A percentile compares a stretch with the other conserved stretches of the same genome.
These are phyloP conservation scores for Ophion ellenae DNA, from an alignment of 2,888 invertebrate species.

Conservation along the genomic window DNA sequence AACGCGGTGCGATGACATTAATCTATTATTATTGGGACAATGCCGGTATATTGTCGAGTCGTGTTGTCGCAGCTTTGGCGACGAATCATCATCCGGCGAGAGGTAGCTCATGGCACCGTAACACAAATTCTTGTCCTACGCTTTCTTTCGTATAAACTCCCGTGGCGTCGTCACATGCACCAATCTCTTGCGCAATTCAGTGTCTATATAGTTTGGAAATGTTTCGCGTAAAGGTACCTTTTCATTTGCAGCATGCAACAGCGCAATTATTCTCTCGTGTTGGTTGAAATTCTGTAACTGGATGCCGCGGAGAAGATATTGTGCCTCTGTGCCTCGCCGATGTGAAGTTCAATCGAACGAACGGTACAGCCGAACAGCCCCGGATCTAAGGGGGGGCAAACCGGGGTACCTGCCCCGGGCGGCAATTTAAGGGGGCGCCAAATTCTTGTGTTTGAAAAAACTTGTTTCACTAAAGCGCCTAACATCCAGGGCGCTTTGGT, in stretches of 20 bases:
- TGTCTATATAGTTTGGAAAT: background rate
- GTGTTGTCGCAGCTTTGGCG: conserved; percentile 11
- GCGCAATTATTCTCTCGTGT: background rate
- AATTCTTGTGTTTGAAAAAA: too few relatives aligned
- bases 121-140: conserved; percentile 69
- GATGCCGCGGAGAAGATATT: background rate
- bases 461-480: too few relatives aligned
- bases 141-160: conserved; percentile 41
- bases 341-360: background rate
- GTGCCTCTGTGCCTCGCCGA: too few relatives aligned
- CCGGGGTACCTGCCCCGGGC: too few relatives aligned
- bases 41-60: conserved; percentile 53
- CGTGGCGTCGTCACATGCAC: background rate
- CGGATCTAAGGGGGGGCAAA: too few relatives aligned
- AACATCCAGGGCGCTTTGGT: too few relatives aligned
- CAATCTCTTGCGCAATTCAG: conserved; percentile 12
- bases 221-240: background rate
- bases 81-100: conserved; percentile 14
- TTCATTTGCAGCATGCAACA: background rate
- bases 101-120: conserved; percentile 58
- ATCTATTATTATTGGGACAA: conserved; percentile 62
- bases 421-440: too few relatives aligned
- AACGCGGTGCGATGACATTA: conserved; percentile 29
- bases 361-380: background rate
- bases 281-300: background rate